Percentiles rank a stretch among this genome's conserved stretches.
phyloP scores from a whole-genome alignment of 1,140 invertebrate species.

The Drosophila murphyi region DNA sequence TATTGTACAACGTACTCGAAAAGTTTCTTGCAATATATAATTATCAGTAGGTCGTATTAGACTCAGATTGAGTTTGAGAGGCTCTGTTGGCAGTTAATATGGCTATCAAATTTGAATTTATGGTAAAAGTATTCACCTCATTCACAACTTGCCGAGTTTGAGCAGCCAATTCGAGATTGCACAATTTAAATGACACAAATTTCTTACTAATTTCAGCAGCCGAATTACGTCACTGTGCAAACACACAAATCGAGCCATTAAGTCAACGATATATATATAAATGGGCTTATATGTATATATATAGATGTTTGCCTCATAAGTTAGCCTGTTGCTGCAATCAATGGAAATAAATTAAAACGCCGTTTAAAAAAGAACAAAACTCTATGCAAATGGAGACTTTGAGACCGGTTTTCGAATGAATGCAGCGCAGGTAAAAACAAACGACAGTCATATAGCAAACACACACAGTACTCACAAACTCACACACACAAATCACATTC shows the following conservation, averaged over 20 bases:
- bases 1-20: too few species aligned
- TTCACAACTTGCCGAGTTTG: background rate
- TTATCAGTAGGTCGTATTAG: too few species aligned
- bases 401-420: conserved; percentile 29
- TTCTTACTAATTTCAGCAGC: conserved; percentile 49
- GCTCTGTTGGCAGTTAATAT: too few species aligned
- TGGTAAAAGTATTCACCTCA: too few species aligned
- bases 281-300: background rate
- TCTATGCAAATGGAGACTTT: conserved; percentile 64
- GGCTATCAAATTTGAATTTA: too few species aligned
- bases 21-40: too few species aligned
- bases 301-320: conserved; percentile 16
- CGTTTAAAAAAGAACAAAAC: conserved; percentile 78
- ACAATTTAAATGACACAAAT: conserved; percentile 34
- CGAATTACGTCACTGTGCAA: conserved; percentile 46
- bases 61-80: too few species aligned
- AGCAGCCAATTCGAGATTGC: conserved; percentile 31
- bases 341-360: conserved; percentile 73
- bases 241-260: conserved; percentile 45
- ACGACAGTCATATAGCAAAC: conserved; percentile 44
- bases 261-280: conserved; percentile 13
- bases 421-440: conserved; percentile 50
- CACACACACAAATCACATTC: background rate
- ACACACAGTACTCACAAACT: conserved; percentile 8
- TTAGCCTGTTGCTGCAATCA: conserved; percentile 71